These are phyloP conservation scores for Lates japonicus DNA, from an alignment of 2,797 vertebrate species.

Conservation along the genomic window DNA sequence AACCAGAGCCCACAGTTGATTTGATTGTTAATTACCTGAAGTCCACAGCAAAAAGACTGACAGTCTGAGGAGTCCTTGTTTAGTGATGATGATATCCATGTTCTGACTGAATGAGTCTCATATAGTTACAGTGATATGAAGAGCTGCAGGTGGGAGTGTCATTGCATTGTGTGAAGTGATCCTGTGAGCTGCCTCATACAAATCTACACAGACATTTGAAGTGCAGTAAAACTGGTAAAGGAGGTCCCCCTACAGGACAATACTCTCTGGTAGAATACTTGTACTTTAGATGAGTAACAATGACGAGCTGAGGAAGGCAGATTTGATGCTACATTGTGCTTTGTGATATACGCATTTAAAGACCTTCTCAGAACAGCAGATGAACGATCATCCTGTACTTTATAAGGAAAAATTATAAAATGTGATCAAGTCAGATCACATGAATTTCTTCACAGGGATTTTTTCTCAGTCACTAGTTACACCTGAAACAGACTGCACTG, in stretches of 20 bases:
- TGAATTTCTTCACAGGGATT: no score
- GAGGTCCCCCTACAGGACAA: neutral
- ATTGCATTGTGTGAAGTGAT: neutral
- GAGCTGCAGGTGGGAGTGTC: conserved; percentile 6
- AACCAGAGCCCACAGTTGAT: neutral
- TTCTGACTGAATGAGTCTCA: neutral
- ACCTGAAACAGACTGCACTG: no score
- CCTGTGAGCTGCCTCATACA: neutral
- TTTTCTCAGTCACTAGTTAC: no score
- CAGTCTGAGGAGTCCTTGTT: neutral
- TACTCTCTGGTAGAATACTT: no score
- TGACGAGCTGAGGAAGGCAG: neutral
- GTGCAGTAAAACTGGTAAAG: neutral
- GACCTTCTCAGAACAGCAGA: no score
- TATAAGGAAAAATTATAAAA: no score
- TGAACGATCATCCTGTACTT: no score
- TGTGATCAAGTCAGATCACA: no score
- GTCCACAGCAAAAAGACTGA: neutral
- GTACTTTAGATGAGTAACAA: neutral
- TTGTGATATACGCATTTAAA: no score
- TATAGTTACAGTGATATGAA: neutral
- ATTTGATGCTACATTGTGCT: neutral
- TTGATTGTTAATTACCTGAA: neutral
- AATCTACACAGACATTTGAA: neutral
- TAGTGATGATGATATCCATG: neutral